Evolutionary conservation across 2,888 invertebrate species (phyloP).

Genomic region (Sycophila texana): DNA sequence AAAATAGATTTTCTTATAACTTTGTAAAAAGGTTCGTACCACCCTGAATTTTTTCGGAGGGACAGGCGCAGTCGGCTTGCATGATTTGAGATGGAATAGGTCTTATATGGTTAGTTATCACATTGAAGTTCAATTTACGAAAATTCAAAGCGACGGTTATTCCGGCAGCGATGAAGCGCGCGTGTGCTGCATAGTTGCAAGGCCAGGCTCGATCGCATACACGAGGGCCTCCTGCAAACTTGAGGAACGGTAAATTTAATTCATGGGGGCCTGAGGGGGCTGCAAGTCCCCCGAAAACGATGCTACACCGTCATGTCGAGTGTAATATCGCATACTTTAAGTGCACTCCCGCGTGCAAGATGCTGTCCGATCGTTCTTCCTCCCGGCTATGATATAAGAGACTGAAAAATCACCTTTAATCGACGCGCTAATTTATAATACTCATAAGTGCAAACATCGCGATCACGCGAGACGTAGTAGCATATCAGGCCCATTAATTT

Average conservation of each 20-base stretch:
- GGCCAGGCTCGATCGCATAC: neutral
- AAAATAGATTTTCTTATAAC: too few species aligned
- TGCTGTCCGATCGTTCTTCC: neutral
- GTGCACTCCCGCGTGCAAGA: slow-evolving; percentile 23
- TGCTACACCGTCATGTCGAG: slow-evolving; percentile 1
- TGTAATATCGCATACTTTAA: slow-evolving; percentile 34
- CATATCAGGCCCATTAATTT: too few species aligned
- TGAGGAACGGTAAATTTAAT: slow-evolving; percentile 53
- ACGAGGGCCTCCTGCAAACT: neutral
- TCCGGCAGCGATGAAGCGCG: neutral
- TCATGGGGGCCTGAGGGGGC: slow-evolving; percentile 6
- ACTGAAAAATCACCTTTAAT: slow-evolving; percentile 26
- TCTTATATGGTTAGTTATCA: too few species aligned
- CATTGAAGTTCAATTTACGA: neutral
- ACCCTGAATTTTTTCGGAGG: too few species aligned
- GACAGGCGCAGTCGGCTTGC: too few species aligned
- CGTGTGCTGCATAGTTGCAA: neutral
- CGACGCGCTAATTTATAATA: slow-evolving; percentile 29
- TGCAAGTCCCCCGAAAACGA: slow-evolving; percentile 4
- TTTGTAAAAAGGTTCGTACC: too few species aligned
- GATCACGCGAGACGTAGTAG: neutral
- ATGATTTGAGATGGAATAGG: too few species aligned
- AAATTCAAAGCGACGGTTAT: neutral
- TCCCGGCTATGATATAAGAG: too few species aligned
- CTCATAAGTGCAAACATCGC: slow-evolving; percentile 2